Conservation (phyloP, 1,140 invertebrate species). For the Reticulitermes speratus region DNA sequence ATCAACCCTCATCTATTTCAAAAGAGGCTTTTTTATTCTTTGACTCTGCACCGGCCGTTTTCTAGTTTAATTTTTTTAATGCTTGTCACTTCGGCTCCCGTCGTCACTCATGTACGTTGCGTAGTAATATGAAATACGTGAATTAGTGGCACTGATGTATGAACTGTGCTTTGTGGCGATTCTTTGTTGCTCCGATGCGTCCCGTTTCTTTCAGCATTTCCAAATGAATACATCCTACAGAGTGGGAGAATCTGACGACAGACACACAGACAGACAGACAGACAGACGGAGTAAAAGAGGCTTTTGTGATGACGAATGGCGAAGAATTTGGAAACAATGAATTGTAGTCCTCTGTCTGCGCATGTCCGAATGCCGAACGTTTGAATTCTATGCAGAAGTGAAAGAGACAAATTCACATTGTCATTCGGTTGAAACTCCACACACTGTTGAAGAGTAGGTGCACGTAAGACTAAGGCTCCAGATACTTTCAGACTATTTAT, state of each 20-base stretch:
- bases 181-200: neutral
- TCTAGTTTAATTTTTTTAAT: neutral
- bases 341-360: too few relatives aligned
- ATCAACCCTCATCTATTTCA: neutral
- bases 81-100: neutral
- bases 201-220: neutral
- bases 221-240: neutral
- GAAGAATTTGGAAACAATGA: too few relatives aligned
- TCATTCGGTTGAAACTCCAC: too few relatives aligned
- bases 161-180: neutral
- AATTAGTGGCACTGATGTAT: neutral
- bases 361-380: too few relatives aligned
- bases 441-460: too few relatives aligned
- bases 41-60: neutral
- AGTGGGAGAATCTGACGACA: neutral
- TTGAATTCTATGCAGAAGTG: too few relatives aligned
- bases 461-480: too few relatives aligned
- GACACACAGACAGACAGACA: too few relatives aligned
- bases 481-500: too few relatives aligned
- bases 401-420: too few relatives aligned
- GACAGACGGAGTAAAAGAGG: too few relatives aligned
- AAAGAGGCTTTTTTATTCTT: conserved; percentile 16
- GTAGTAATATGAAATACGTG: neutral
- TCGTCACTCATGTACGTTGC: neutral
- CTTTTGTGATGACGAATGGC: too few relatives aligned